Conservation (phyloP, 2,888 invertebrate genomes). For the Luffia ferchaultella region DNA sequence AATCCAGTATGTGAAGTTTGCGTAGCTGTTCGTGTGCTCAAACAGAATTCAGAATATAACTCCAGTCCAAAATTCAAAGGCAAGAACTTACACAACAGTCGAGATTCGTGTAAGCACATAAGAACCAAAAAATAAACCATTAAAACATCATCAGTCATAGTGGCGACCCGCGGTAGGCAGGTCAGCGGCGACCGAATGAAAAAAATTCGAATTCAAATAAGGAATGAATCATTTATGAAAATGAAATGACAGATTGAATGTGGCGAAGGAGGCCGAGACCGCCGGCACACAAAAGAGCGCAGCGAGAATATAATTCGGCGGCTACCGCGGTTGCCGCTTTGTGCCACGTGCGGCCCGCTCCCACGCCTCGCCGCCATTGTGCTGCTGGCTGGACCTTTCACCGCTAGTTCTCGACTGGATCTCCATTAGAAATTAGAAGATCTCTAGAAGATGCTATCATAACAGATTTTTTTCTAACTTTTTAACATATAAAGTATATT, state of each 20-base stretch:
- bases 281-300: constrained; percentile 14
- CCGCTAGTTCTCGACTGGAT: no score
- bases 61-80: no score
- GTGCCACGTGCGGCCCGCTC: background rate
- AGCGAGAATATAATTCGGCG: constrained; percentile 6
- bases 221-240: constrained; percentile 64
- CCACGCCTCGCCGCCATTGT: background rate
- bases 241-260: constrained; percentile 59
- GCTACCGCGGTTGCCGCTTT: constrained; percentile 4
- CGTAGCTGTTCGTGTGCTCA: no score
- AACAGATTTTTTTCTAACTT: no score
- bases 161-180: constrained; percentile 57
- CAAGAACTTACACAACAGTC: background rate
- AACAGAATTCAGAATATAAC: no score
- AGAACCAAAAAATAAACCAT: constrained; percentile 50
- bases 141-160: constrained; percentile 60
- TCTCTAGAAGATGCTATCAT: no score
- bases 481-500: no score
- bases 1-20: no score
- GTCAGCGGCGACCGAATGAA: constrained; percentile 41
- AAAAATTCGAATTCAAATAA: constrained; percentile 60
- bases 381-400: background rate
- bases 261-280: constrained; percentile 5
- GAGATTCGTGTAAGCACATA: background rate
- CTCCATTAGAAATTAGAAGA: no score